Evolutionary conservation across 2,797 vertebrate species (phyloP), one percentile per base, ranked within the genome.

Genomic region (Eidolon dupreanum): DNA sequence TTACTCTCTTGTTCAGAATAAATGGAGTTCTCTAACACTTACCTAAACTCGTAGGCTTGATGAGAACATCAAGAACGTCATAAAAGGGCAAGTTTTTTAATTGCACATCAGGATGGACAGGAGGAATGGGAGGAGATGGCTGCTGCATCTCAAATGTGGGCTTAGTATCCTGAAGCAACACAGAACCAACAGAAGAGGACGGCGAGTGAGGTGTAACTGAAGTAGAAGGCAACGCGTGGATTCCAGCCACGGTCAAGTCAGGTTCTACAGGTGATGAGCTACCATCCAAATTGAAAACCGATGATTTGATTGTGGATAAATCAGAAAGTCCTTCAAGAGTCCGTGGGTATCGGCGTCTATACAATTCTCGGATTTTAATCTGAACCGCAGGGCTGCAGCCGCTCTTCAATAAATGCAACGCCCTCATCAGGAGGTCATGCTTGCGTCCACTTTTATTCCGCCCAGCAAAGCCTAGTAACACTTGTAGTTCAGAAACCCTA

Each of bases 31-130:
- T 94, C 90, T 59, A 71, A 98, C 49, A 96, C 99, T 98, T 98
- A 99, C 99, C 99, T 96, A 99, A 98, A 98, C 99, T 99, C 0
- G 99, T 99, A 66, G 99, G 99, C 95, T 99, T 99, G 97, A 99
- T 99, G 33, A 99, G 99, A 93, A 99, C 98, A 20, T 99, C 99
- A 88, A 99, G 99, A 53, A 99, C 99, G 65, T 99, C 99, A 0
- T 99, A 99, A 98, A 99, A 99, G 2, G 99, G 99, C 11, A 99
- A 98, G 65, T 99, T 98, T 96, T 99, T 99, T 99, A 99, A 99
- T 88, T 99, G 99, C 94, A 99, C 99, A n/a, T 99, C 99, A 0
- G 99, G 99, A 96, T 99, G 99, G 96, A 99, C 99, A 0, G 99
- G 99, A 11, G 99, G 99, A 81, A 99, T 98, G 0, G 99, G 99